Conservation (phyloP, 2,113 vertebrate genomes). For the Hydropotes inermis region DNA sequence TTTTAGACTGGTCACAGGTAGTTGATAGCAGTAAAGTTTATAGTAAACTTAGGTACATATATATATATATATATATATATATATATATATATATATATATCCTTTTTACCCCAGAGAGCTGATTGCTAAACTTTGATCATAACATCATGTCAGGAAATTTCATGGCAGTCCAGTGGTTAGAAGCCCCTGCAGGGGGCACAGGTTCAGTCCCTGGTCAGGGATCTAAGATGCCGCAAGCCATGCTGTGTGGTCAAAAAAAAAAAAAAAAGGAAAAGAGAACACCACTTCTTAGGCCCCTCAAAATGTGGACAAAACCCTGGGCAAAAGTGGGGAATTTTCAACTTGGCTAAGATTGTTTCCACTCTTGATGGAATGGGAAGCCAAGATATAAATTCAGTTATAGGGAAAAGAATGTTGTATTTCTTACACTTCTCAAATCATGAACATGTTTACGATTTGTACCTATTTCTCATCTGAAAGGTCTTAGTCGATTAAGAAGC, state of each 20-base stretch:
- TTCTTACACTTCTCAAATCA: not conserved
- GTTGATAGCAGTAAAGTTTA: not conserved
- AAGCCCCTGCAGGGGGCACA: accelerated
- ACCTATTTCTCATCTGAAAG: not conserved
- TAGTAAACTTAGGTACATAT: not conserved
- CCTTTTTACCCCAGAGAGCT: not conserved
- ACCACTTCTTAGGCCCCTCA: not conserved
- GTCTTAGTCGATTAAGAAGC: not conserved
- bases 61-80: not conserved
- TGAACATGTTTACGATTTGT: not conserved
- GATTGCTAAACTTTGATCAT: not conserved
- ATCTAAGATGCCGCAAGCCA: not conserved
- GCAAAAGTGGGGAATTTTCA: not conserved
- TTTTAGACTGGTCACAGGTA: not conserved
- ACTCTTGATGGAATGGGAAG: not conserved
- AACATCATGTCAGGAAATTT: not conserved
- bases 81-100: not conserved
- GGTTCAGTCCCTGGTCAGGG: not conserved
- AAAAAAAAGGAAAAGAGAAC: not conserved
- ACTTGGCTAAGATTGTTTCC: not conserved
- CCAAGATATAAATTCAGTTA: not conserved
- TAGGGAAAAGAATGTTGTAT: not conserved
- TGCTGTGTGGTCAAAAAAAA: not conserved
- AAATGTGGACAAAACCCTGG: not conserved
- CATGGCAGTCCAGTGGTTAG: not conserved